phyloP scores from a whole-genome alignment of 2,797 vertebrate genomes.

The Nannoperca obscura region DNA sequence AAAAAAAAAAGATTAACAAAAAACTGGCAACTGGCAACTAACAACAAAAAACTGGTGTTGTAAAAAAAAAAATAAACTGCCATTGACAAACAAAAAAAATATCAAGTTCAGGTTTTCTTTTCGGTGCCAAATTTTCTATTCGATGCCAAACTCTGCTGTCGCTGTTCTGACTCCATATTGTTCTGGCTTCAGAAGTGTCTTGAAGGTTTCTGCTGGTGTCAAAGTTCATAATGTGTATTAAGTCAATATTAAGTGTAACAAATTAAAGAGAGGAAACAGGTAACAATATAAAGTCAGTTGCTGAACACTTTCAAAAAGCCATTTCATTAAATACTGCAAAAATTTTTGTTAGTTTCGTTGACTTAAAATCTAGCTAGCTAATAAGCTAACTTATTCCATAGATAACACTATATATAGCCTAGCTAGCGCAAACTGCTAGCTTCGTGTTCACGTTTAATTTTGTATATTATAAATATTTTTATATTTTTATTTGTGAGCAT shows the following conservation, averaged over 20 bases:
- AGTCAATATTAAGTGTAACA: neutral
- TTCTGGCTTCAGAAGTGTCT: neutral
- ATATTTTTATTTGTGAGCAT: neutral
- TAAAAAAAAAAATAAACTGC: too few species aligned
- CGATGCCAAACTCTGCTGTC: too few species aligned
- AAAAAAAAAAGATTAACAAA: too few species aligned
- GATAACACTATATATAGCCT: neutral
- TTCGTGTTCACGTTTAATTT: neutral
- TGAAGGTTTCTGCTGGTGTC: neutral
- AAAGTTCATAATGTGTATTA: too few species aligned
- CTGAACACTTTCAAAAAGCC: neutral
- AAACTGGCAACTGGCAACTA: too few species aligned
- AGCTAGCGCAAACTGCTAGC: neutral
- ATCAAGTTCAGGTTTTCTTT: too few species aligned
- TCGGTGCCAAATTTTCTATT: neutral
- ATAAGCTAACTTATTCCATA: neutral
- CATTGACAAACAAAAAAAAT: too few species aligned
- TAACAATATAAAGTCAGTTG: neutral
- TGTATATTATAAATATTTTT: neutral
- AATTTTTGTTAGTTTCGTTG: neutral
- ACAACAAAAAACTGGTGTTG: too few species aligned
- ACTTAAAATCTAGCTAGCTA: neutral
- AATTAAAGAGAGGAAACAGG: neutral
- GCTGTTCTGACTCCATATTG: neutral
- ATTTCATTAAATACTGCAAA: neutral